Conservation (phyloP, 2,888 invertebrate species). For the Rhogogaster chlorosoma region DNA sequence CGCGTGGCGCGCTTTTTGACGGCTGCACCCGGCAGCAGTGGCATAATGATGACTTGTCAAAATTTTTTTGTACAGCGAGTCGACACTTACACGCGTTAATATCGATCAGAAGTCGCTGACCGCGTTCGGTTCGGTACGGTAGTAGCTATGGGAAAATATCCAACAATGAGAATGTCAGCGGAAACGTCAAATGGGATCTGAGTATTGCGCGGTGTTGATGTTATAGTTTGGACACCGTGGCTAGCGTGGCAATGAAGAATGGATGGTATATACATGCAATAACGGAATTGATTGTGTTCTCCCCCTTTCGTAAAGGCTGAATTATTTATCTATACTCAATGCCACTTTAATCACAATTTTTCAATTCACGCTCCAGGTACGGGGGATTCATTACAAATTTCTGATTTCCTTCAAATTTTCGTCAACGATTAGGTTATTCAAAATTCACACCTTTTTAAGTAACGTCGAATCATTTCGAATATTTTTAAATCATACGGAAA, state of each 20-base stretch:
- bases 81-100: not conserved
- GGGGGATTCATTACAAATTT: too few species aligned
- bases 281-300: not conserved
- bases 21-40: not conserved
- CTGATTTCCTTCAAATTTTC: not conserved
- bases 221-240: not conserved
- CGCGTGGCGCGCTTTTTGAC: not conserved
- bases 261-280: not conserved
- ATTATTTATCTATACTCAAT: not conserved
- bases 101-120: conserved; percentile 14
- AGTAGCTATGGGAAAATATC: not conserved
- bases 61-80: not conserved
- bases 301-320: not conserved
- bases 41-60: not conserved
- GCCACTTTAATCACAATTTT: not conserved
- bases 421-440: not conserved
- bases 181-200: not conserved
- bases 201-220: not conserved
- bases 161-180: not conserved
- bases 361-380: not conserved
- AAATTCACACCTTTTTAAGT: not conserved
- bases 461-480: too few species aligned
- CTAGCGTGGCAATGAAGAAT: not conserved
- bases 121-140: not conserved
- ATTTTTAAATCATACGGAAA: too few species aligned